Evolutionary conservation across 2,113 vertebrate genomes (phyloP).

Genomic region (Equus przewalskii): DNA sequence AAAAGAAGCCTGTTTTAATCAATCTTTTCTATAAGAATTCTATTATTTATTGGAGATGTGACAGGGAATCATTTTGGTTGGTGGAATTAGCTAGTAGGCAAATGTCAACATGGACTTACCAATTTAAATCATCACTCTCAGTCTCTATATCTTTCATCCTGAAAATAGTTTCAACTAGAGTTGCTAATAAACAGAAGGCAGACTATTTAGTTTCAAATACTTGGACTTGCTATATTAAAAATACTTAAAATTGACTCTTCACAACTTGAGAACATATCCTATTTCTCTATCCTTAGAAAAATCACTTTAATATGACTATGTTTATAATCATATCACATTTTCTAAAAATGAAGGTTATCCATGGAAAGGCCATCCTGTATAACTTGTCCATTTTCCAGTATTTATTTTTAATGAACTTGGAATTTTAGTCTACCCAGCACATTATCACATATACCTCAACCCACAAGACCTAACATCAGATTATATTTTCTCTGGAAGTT

Average conservation of each 20-base stretch:
- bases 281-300: neutral
- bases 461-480: neutral
- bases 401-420: neutral
- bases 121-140: conserved; percentile 59
- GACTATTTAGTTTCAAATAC: conserved; percentile 15
- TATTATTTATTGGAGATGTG: conserved; percentile 58
- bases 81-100: conserved; percentile 49
- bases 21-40: conserved; percentile 61
- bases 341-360: neutral
- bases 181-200: conserved; percentile 1
- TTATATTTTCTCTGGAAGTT: neutral
- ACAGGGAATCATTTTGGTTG: conserved; percentile 43
- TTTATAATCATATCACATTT: neutral
- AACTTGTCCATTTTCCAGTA: conserved; percentile 8
- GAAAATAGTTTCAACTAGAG: neutral
- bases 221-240: neutral
- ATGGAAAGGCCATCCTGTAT: neutral
- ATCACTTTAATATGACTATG: neutral
- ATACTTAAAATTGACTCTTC: neutral
- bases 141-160: conserved; percentile 47
- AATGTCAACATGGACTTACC: neutral
- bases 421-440: neutral
- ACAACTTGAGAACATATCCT: neutral
- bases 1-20: neutral
- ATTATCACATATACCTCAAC: neutral